Evolutionary conservation across 2,888 invertebrate genomes (phyloP).

Genomic region (Conchocele bisecta): DNA sequence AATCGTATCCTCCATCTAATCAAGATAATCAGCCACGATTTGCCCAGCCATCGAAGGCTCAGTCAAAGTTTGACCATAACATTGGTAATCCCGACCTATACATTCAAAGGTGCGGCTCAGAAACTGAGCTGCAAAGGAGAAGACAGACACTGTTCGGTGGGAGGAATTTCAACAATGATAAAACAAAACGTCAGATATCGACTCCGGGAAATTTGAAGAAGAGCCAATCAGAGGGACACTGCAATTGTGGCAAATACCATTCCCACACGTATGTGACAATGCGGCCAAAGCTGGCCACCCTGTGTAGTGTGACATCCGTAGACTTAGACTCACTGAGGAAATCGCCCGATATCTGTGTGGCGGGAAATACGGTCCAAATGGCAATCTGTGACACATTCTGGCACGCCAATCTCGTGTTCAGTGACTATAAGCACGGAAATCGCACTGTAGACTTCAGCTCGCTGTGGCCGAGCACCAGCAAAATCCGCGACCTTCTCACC

Average conservation of each 20-base stretch:
- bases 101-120: constrained; percentile 3
- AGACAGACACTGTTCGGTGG: background rate
- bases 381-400: constrained; percentile 72
- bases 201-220: background rate
- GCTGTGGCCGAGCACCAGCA: constrained; percentile 66
- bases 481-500: constrained; percentile 56
- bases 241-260: constrained; percentile 44
- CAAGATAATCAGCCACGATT: background rate
- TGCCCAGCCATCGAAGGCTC: background rate
- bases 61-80: constrained; percentile 37
- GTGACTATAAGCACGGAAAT: constrained; percentile 67
- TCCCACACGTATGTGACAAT: constrained; percentile 38
- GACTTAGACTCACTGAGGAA: too few relatives aligned
- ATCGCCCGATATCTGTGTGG: constrained; percentile 26
- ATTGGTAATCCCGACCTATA: constrained; percentile 46
- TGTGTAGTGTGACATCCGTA: too few relatives aligned
- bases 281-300: background rate
- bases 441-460: constrained; percentile 62
- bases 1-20: constrained; percentile 36
- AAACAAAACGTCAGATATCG: background rate
- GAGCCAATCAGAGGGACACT: background rate
- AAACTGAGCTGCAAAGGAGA: background rate
- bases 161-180: too few relatives aligned
- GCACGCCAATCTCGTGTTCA: constrained; percentile 69
- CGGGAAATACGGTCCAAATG: constrained; percentile 50